Evolutionary conservation across 2,797 vertebrate species (phyloP).

Genomic region (Gallinago stenura): DNA sequence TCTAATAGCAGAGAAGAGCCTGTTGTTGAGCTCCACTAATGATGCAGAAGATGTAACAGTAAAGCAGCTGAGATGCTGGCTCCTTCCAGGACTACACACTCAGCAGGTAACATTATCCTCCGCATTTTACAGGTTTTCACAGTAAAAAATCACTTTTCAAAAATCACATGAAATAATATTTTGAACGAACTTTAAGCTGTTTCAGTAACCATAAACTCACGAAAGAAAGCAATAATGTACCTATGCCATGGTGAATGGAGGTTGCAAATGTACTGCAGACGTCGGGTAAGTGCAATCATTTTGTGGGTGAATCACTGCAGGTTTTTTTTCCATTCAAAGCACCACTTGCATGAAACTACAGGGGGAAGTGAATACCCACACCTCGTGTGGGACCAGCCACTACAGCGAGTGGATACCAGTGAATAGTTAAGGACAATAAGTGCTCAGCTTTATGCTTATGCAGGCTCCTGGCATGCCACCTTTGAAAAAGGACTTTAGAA

Average conservation of each 20-base stretch:
- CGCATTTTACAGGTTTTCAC: neutral
- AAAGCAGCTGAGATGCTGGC: neutral
- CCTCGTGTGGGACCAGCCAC: neutral
- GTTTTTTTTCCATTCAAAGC: neutral
- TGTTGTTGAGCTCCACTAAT: constrained; percentile 6
- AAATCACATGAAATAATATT: neutral
- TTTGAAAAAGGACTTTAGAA: neutral
- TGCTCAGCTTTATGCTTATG: neutral
- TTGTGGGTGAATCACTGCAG: neutral
- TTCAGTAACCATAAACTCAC: neutral
- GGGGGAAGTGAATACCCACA: neutral
- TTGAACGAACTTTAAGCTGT: neutral
- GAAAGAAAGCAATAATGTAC: neutral
- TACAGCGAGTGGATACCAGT: neutral
- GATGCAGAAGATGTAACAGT: neutral
- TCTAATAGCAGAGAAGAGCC: constrained; percentile 12
- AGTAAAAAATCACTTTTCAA: neutral
- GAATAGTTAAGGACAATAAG: neutral
- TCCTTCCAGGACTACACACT: neutral
- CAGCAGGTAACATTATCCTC: neutral
- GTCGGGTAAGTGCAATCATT: fast-evolving
- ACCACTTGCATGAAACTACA: neutral
- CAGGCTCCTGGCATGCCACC: neutral
- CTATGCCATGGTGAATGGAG: neutral
- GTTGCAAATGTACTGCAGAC: neutral